These are phyloP conservation scores for Schlechtendalia chinensis DNA, from an alignment of 1,140 invertebrate species.

Conservation along the genomic window DNA sequence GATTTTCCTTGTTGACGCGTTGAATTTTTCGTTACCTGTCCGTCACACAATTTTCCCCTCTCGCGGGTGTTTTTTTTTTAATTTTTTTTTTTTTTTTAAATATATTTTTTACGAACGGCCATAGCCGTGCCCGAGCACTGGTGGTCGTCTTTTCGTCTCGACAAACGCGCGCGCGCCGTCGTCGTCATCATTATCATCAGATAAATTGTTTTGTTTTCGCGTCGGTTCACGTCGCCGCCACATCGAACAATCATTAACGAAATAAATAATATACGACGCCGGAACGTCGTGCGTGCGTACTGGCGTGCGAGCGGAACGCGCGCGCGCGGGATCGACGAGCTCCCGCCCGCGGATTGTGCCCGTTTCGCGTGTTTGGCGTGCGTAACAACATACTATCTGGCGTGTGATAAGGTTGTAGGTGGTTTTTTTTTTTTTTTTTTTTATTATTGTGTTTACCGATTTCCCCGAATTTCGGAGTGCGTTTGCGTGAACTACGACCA, in stretches of 20 bases:
- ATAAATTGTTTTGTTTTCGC: too few relatives aligned
- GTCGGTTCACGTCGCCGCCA: neutral
- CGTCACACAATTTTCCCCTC: conserved; percentile 32
- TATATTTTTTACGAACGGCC: neutral
- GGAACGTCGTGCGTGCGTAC: neutral
- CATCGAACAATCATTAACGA: too few relatives aligned
- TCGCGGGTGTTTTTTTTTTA: neutral
- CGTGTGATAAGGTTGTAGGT: conserved; percentile 7
- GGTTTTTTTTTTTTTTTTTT: neutral
- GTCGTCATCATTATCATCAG: too few relatives aligned
- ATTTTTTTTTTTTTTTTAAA: conserved; percentile 1
- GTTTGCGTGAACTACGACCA: conserved; percentile 16
- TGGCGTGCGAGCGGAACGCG: too few relatives aligned
- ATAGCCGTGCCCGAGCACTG: neutral
- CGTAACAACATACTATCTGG: neutral
- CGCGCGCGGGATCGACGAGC: too few relatives aligned
- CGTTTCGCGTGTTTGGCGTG: neutral
- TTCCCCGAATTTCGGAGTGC: neutral
- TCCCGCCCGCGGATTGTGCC: too few relatives aligned
- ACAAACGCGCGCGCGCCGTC: conserved; percentile 35
- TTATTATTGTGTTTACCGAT: neutral
- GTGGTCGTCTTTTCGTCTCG: conserved; percentile 1
- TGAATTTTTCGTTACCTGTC: conserved; percentile 23
- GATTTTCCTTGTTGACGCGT: conserved; percentile 12
- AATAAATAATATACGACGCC: neutral